A percentile compares a stretch with the other conserved stretches of the same genome.
Conservation (phyloP, 2,888 invertebrate genomes). For the Melanophora roralis region DNA sequence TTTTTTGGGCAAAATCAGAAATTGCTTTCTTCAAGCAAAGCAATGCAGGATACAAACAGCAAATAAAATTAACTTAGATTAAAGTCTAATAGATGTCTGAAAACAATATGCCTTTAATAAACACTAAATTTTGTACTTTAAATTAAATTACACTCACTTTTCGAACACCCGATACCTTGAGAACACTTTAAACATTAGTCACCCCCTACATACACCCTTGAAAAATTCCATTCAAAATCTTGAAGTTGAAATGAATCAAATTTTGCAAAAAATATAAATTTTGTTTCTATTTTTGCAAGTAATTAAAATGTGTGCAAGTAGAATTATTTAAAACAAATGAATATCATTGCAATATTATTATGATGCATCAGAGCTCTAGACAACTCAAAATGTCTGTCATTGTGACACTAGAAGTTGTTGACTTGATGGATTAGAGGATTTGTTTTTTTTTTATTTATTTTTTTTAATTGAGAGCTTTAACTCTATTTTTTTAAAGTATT, state of each 20-base stretch:
- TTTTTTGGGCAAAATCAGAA: not conserved
- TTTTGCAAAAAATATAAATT: constrained; percentile 17
- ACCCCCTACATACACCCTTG: not conserved
- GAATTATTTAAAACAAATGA: constrained; percentile 17
- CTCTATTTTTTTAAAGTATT: no score
- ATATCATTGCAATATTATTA: constrained; percentile 48
- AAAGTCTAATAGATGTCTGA: no score
- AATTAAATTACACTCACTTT: no score
- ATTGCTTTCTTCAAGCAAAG: not conserved
- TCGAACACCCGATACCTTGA: no score
- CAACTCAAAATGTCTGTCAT: constrained; percentile 23
- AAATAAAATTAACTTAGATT: no score
- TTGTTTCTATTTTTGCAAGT: constrained; percentile 35
- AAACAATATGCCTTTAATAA: no score
- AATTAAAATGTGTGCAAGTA: constrained; percentile 39
- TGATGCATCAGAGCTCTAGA: not conserved
- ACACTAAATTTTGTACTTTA: no score
- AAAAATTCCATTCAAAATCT: constrained; percentile 33
- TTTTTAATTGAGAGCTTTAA: not conserved
- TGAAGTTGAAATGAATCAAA: constrained; percentile 53
- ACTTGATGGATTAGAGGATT: constrained; percentile 22
- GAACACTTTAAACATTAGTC: not conserved
- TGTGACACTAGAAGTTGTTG: constrained; percentile 47
- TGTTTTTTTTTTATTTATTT: not conserved
- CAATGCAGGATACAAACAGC: no score